A percentile compares a stretch with the other conserved stretches of the same genome.
These are phyloP conservation scores for Spinibarbus caldwelli DNA, from an alignment of 2,797 vertebrate genomes.

Conservation along the genomic window DNA sequence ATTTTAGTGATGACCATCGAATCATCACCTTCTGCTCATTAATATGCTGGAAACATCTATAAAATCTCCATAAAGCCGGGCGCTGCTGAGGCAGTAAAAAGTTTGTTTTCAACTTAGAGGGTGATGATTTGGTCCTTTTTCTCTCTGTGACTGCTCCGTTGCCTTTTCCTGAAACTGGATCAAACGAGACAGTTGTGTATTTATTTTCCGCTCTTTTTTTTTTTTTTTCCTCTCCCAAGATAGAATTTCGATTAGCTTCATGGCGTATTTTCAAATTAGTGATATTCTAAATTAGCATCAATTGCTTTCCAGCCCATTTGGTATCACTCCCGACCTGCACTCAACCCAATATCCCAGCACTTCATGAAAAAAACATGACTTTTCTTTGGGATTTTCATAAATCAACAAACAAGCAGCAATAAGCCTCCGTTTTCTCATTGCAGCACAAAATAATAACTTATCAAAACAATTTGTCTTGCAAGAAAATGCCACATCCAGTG, in stretches of 20 bases:
- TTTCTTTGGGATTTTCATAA: constrained; percentile 51
- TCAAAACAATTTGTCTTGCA: constrained; percentile 53
- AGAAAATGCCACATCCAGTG: constrained; percentile 48
- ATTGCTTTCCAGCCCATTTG: constrained; percentile 52
- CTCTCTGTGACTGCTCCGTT: constrained; percentile 38
- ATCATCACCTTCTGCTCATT: constrained; percentile 49
- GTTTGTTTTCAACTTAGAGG: constrained; percentile 51
- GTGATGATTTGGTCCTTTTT: constrained; percentile 51
- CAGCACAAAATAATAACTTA: constrained; percentile 55
- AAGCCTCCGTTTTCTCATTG: constrained; percentile 53
- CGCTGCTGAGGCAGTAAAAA: constrained; percentile 54
- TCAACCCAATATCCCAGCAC: constrained; percentile 28
- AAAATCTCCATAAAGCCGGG: constrained; percentile 57
- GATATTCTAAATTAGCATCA: constrained; percentile 56
- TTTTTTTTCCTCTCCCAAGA: constrained; percentile 28
- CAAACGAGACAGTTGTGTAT: constrained; percentile 55
- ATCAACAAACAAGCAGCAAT: constrained; percentile 50
- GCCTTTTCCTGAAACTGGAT: constrained; percentile 49
- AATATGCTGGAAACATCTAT: constrained; percentile 50
- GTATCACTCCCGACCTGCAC: constrained; percentile 43
- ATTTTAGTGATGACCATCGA: constrained; percentile 53
- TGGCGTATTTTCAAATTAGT: constrained; percentile 57
- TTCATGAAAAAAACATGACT: constrained; percentile 50
- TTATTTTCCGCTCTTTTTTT: constrained; percentile 15
- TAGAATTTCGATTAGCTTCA: constrained; percentile 57